Conservation (phyloP, 2,888 invertebrate genomes). For the Apodemia duryi region DNA sequence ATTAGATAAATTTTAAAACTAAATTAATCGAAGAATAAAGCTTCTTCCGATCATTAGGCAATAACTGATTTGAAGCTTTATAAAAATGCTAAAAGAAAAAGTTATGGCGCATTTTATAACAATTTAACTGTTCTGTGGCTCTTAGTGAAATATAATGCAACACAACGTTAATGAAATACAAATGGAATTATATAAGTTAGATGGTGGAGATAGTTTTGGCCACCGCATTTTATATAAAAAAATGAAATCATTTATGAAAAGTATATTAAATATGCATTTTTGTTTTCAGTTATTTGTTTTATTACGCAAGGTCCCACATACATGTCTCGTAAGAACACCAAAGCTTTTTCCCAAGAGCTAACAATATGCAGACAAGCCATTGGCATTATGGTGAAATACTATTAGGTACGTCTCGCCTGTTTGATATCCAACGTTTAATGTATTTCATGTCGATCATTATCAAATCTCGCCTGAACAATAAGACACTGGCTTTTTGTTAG, state of each 20-base stretch:
- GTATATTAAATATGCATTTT: slow-evolving; percentile 15
- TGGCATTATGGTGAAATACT: no score
- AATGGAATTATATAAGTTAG: neutral
- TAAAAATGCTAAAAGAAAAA: neutral
- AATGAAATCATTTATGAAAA: slow-evolving; percentile 17
- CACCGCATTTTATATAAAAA: slow-evolving; percentile 14
- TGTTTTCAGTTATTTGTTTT: slow-evolving; percentile 18
- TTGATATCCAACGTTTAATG: no score
- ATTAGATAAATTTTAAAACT: neutral
- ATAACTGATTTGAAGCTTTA: neutral
- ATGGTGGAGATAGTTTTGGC: slow-evolving; percentile 4
- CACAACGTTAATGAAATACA: neutral
- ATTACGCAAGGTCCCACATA: neutral
- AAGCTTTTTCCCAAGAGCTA: no score
- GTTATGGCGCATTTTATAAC: neutral
- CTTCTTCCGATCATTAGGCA: no score
- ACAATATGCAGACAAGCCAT: no score
- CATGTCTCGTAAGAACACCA: no score
- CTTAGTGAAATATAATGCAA: neutral
- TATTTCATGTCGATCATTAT: no score
- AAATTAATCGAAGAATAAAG: neutral
- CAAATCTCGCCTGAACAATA: no score
- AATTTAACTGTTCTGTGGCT: slow-evolving; percentile 5
- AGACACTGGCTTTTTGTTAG: no score
- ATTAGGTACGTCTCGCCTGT: no score